Evolutionary conservation across 2,113 vertebrate genomes (phyloP), one percentile per base, ranked within the genome.

Genomic region (Psilopsiagon aurifrons): DNA sequence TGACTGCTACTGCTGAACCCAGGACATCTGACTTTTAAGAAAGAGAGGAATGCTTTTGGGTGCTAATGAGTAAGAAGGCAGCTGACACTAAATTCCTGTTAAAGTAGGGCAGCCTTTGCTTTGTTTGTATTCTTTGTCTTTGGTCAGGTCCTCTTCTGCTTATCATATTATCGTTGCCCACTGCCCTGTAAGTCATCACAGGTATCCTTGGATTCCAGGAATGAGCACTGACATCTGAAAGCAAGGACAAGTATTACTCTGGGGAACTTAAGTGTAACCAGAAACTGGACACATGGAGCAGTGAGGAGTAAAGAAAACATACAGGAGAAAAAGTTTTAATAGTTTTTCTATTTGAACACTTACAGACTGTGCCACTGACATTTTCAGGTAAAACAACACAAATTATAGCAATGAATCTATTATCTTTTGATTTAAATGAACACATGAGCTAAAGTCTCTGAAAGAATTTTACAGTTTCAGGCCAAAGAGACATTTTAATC

Each of bases 151-250:
- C 49, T 86, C 29, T 33, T 82, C 12, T 83, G 25, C n/a, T 29
- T 11, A 1, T 76, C 0, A 0, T 19, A 13, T 13, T n/a, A 13
- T 55, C n/a, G 11, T 43, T 49, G 35, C 10, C 54, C 52, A 16
- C 19, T 66, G 73, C 33, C 66, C 22, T 1, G 0, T 35, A 60
- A 60, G 22, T 57, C 41, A 41, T 51, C 70, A 33, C 25, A 73
- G 16, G 22, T 46, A 44, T 47, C 28, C 24, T 62, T 60, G 62
- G 19, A 55, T 44, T 60, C 64, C 37, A 86, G 33, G 57, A 67
- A 43, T 0, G 0, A 88, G 8, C 14, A 29, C 41, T 63, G 59
- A 46, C 0, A 0, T 77, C 51, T 33, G n/a, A 75, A 75, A 77
- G 10, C 13, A 16, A 41, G 52, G 54, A 55, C 7, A 76, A 85